Evolutionary conservation across 2,888 invertebrate genomes (phyloP).

Genomic region (Lutraria lutraria): DNA sequence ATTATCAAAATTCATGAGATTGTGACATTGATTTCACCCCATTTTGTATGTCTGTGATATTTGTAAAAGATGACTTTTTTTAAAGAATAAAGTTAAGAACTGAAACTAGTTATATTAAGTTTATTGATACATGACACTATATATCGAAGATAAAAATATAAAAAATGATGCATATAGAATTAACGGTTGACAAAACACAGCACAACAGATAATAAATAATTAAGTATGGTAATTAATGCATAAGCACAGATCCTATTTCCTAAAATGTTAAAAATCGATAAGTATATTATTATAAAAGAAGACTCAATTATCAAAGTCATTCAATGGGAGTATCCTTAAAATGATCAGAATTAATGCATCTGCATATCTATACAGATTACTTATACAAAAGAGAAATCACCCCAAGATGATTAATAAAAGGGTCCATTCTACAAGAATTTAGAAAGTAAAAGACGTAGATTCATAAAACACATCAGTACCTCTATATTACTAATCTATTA

Average conservation of each 20-base stretch:
- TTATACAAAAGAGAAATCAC: no score
- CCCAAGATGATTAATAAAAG: no score
- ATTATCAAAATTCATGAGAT: background rate
- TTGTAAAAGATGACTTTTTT: background rate
- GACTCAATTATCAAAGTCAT: background rate
- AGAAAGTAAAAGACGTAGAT: no score
- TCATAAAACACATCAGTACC: no score
- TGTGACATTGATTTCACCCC: background rate
- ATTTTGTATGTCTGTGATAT: background rate
- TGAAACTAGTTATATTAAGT: background rate
- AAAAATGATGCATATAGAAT: slow-evolving; percentile 16
- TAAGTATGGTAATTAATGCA: background rate
- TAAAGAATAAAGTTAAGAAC: background rate
- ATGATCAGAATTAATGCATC: background rate
- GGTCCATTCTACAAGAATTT: no score
- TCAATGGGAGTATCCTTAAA: background rate
- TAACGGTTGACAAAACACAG: background rate
- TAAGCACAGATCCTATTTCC: background rate
- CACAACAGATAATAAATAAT: background rate
- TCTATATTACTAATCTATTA: no score
- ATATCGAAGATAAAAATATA: slow-evolving; percentile 6
- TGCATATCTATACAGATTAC: background rate
- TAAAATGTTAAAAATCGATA: background rate
- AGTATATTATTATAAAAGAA: background rate
- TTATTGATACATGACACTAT: slow-evolving; percentile 19